phyloP scores from a whole-genome alignment of 2,888 invertebrate species.

The Cheilosia scutellata region DNA sequence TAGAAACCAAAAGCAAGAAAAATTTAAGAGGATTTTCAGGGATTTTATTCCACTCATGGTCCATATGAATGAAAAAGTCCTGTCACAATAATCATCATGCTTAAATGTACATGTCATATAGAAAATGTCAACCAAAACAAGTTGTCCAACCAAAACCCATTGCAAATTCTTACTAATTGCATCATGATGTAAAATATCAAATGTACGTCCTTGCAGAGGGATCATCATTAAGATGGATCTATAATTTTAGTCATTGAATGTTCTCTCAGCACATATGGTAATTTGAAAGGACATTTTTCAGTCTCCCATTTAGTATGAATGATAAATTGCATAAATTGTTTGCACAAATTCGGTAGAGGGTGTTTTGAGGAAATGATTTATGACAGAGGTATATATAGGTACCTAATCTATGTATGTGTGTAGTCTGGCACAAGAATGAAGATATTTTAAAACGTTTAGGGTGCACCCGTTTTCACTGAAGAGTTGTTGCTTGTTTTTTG shows the following conservation, averaged over 20 bases:
- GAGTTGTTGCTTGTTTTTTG: too few species aligned
- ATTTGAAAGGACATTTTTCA: conserved; percentile 9
- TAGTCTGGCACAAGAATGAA: background rate
- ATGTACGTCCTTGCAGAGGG: background rate
- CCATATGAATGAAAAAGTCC: background rate
- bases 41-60: conserved; percentile 15
- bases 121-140: background rate
- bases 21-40: conserved; percentile 36
- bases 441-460: too few species aligned
- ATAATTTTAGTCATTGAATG: conserved; percentile 22
- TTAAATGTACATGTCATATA: background rate
- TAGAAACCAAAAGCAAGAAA: background rate
- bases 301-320: conserved; percentile 1
- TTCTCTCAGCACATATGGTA: conserved; percentile 18
- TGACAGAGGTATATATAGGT: background rate
- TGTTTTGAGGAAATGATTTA: conserved; percentile 22
- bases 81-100: background rate
- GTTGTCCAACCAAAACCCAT: background rate
- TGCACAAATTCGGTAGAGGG: conserved; percentile 8
- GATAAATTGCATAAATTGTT: conserved; percentile 53
- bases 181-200: background rate
- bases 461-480: too few species aligned
- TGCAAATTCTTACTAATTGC: conserved; percentile 24
- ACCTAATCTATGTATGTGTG: background rate
- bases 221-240: conserved; percentile 20